Percentiles rank a stretch among this genome's conserved stretches.
phyloP scores from a whole-genome alignment of 2,888 invertebrate species.

The Gisinianus flammeolus region DNA sequence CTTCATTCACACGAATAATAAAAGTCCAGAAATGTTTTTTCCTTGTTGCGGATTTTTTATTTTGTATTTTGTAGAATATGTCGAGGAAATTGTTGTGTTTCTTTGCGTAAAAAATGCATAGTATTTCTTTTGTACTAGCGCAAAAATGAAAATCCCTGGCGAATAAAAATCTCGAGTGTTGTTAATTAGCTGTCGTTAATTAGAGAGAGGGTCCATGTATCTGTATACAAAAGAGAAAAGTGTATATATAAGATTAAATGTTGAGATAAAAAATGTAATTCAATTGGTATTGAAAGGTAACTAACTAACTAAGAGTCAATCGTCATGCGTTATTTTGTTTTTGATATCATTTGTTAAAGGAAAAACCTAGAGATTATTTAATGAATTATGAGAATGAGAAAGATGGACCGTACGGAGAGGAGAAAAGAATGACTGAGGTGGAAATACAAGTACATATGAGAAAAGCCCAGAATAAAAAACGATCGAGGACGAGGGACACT shows the following conservation, averaged over 20 bases:
- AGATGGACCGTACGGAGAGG: slow-evolving; percentile 68
- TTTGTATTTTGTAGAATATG: too few relatives aligned
- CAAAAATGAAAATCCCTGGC: not conserved
- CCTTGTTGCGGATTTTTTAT: too few relatives aligned
- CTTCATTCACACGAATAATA: too few relatives aligned
- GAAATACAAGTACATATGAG: slow-evolving; percentile 77
- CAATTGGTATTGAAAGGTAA: not conserved
- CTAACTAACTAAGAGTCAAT: not conserved
- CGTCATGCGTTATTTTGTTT: not conserved
- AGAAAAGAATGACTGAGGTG: slow-evolving; percentile 78
- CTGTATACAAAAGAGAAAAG: not conserved
- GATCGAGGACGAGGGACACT: slow-evolving; percentile 81
- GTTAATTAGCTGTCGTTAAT: slow-evolving; percentile 4
- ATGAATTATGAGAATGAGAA: not conserved
- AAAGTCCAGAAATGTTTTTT: too few relatives aligned
- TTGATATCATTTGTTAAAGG: not conserved
- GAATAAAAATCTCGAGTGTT: not conserved
- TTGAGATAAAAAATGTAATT: not conserved
- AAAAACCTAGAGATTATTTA: not conserved
- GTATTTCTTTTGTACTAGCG: not conserved
- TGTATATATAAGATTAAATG: not conserved
- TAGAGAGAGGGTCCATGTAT: slow-evolving; percentile 24
- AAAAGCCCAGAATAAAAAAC: slow-evolving; percentile 77
- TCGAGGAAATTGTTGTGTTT: too few relatives aligned
- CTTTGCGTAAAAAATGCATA: too few relatives aligned